Percentiles rank a stretch among this genome's conserved stretches.
Evolutionary conservation across 2,888 invertebrate species (phyloP).

Genomic region (Caenorhabditis parvicauda): DNA sequence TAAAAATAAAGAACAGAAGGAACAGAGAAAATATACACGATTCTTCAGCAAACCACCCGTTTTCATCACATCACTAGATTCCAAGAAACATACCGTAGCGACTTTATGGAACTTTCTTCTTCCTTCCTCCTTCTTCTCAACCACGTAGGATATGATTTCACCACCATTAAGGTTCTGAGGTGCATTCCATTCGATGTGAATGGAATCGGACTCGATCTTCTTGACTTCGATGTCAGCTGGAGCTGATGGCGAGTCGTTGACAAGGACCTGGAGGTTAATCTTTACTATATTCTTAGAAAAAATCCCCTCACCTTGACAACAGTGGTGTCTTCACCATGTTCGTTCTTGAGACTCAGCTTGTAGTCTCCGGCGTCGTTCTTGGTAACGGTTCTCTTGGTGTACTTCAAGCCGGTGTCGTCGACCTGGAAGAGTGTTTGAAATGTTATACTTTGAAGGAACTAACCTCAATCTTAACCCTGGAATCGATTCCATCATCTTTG

Average conservation of each 20-base stretch:
- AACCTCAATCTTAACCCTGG: slow-evolving; percentile 46
- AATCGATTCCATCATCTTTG: slow-evolving; percentile 45
- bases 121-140: slow-evolving; percentile 69
- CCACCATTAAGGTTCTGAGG: slow-evolving; percentile 76
- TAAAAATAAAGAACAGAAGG: too few species aligned
- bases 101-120: slow-evolving; percentile 54
- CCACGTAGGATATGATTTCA: slow-evolving; percentile 79
- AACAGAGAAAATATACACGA: too few species aligned
- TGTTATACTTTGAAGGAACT: too few species aligned
- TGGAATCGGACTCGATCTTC: slow-evolving; percentile 45
- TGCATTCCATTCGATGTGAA: slow-evolving; percentile 63
- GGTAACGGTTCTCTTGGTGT: slow-evolving; percentile 36
- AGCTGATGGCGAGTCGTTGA: slow-evolving; percentile 50
- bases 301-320: slow-evolving; percentile 34
- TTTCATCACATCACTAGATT: too few species aligned
- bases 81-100: slow-evolving; percentile 12
- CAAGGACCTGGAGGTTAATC: slow-evolving; percentile 13
- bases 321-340: slow-evolving; percentile 49
- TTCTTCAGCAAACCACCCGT: too few species aligned
- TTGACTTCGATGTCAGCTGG: slow-evolving; percentile 45
- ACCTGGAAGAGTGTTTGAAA: too few species aligned
- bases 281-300: not conserved
- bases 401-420: slow-evolving; percentile 29
- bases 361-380: slow-evolving; percentile 59
- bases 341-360: slow-evolving; percentile 51